Conservation (phyloP, 2,888 invertebrate genomes). For the Podotricha telesiphe region DNA sequence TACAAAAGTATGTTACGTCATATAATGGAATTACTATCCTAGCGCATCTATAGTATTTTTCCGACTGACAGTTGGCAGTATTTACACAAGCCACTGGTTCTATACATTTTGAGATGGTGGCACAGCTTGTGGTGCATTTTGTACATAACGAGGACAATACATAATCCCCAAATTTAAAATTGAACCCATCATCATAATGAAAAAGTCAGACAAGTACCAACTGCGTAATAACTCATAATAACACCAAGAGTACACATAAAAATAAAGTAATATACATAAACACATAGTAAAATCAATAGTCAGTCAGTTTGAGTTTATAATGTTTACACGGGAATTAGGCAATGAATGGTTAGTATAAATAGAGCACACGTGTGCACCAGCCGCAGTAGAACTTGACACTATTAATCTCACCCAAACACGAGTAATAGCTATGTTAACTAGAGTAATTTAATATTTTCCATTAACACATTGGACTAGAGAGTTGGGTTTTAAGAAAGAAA, state of each 20-base stretch:
- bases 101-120: too few relatives aligned
- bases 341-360: slow-evolving; percentile 25
- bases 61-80: too few relatives aligned
- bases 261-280: not conserved
- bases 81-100: too few relatives aligned
- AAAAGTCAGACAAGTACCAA: not conserved
- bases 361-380: slow-evolving; percentile 29
- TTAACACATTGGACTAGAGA: not conserved
- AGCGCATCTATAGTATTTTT: too few relatives aligned
- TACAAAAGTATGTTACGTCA: too few relatives aligned
- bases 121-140: too few relatives aligned
- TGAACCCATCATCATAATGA: too few relatives aligned
- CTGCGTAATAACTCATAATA: not conserved
- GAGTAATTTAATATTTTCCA: not conserved
- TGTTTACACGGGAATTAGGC: slow-evolving; percentile 13
- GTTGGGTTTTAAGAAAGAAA: too few relatives aligned
- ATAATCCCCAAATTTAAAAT: too few relatives aligned
- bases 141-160: too few relatives aligned
- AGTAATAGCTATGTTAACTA: not conserved
- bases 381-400: slow-evolving; percentile 12
- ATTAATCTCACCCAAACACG: slow-evolving; percentile 4
- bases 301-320: not conserved
- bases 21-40: too few relatives aligned
- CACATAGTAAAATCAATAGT: not conserved
- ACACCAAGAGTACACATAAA: not conserved